These are phyloP conservation scores for Cyrtonyx montezumae DNA, from an alignment of 2,113 vertebrate genomes.

Conservation along the genomic window DNA sequence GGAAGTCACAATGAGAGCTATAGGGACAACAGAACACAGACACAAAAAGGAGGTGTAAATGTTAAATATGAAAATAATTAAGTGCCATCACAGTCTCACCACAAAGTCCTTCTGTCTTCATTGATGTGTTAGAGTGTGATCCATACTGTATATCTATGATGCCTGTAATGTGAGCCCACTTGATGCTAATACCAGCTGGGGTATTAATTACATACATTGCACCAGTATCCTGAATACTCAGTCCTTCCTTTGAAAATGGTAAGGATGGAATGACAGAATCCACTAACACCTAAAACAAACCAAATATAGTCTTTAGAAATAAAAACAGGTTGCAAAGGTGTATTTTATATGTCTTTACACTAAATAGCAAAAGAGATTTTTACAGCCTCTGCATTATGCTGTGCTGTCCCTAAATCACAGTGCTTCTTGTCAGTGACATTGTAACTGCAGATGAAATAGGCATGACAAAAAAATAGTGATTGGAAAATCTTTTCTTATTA, in stretches of 20 bases:
- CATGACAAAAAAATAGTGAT: not conserved
- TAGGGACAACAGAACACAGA: not conserved
- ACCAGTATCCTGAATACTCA: constrained; percentile 93
- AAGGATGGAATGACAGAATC: constrained; percentile 86
- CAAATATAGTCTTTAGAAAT: not conserved
- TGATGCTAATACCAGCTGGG: constrained; percentile 89
- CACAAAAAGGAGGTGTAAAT: not conserved
- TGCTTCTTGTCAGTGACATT: not conserved
- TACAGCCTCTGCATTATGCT: not conserved
- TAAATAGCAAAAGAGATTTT: not conserved
- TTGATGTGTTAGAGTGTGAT: constrained; percentile 77
- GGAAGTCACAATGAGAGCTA: not conserved
- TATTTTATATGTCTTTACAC: not conserved
- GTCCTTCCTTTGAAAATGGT: constrained; percentile 87
- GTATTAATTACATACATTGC: constrained; percentile 93
- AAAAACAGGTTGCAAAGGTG: not conserved
- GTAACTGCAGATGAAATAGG: not conserved
- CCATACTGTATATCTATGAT: constrained; percentile 93
- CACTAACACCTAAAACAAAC: constrained; percentile 85
- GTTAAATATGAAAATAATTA: not conserved
- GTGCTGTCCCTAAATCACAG: not conserved
- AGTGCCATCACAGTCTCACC: constrained; percentile 78
- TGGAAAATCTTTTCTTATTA: not conserved
- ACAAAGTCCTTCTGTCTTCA: constrained; percentile 90
- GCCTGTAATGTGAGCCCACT: constrained; percentile 96